These are phyloP conservation scores for Pimpla rufipes DNA, from an alignment of 2,888 invertebrate genomes.

Conservation along the genomic window DNA sequence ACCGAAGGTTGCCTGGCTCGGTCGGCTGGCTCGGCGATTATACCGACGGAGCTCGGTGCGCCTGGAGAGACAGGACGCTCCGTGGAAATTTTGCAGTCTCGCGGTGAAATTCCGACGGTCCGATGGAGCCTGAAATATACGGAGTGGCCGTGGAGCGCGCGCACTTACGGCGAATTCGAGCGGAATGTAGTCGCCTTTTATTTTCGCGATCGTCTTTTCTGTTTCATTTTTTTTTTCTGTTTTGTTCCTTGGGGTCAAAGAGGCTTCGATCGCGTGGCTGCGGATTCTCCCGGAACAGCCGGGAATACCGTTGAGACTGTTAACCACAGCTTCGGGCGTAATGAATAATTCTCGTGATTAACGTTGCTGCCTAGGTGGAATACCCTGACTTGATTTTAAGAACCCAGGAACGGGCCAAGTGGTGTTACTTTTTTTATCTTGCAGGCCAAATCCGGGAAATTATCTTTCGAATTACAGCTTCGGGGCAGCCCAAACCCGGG, in stretches of 20 bases:
- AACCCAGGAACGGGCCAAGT: no score
- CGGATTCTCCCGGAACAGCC: neutral
- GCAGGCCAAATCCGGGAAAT: no score
- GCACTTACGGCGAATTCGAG: slow-evolving; percentile 23
- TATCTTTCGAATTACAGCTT: no score
- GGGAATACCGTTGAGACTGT: neutral
- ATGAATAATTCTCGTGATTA: neutral
- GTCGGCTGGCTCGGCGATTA: slow-evolving; percentile 1
- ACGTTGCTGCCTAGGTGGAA: neutral
- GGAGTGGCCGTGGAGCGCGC: slow-evolving; percentile 19
- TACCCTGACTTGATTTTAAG: no score
- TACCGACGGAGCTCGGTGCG: slow-evolving; percentile 1
- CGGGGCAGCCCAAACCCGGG: no score
- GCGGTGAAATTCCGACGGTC: slow-evolving; percentile 18
- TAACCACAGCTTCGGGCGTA: neutral
- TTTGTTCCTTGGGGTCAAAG: neutral
- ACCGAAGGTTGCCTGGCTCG: slow-evolving; percentile 21
- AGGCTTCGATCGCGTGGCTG: neutral
- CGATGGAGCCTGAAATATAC: slow-evolving; percentile 28
- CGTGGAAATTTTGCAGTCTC: slow-evolving; percentile 29
- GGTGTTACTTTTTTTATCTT: no score
- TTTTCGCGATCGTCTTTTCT: neutral
- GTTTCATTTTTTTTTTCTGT: neutral
- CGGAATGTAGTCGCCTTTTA: slow-evolving; percentile 26
- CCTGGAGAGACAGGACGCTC: neutral